Evolutionary conservation across 1,140 invertebrate species (phyloP).

Genomic region (Tenebrio molitor): DNA sequence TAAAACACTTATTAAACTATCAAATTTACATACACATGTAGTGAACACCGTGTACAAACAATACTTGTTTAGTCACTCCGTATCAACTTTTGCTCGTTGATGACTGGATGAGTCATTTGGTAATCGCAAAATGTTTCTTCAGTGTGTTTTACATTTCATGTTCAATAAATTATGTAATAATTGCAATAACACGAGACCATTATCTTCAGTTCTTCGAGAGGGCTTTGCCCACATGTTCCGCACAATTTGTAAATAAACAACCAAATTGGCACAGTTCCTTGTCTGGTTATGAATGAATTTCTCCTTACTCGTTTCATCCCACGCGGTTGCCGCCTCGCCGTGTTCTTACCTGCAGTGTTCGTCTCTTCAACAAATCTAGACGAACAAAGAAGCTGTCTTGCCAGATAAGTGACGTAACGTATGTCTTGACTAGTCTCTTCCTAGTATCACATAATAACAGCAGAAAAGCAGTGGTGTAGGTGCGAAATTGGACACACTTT

Average conservation of each 20-base stretch:
- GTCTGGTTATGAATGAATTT: conserved; percentile 36
- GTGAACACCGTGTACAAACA: no score
- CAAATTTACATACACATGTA: no score
- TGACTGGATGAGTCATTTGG: no score
- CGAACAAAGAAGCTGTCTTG: conserved; percentile 21
- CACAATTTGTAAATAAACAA: conserved; percentile 29
- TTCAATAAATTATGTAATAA: conserved; percentile 9
- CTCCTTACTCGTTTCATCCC: conserved; percentile 25
- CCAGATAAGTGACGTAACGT: conserved; percentile 25
- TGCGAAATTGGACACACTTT: not conserved
- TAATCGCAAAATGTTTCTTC: no score
- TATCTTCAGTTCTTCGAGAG: not conserved
- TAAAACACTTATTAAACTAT: no score
- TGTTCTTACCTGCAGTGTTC: conserved; percentile 25
- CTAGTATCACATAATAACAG: not conserved
- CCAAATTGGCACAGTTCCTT: conserved; percentile 40
- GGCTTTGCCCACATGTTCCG: conserved; percentile 26
- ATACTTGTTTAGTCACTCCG: no score
- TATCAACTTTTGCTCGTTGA: no score
- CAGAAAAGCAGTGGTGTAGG: conserved; percentile 22
- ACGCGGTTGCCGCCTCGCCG: conserved; percentile 11
- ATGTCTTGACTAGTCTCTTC: conserved; percentile 15
- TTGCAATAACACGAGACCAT: not conserved
- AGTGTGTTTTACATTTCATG: no score
- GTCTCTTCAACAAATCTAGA: conserved; percentile 15